These are phyloP conservation scores for Meles meles DNA, from an alignment of 2,113 vertebrate species.

Conservation along the genomic window DNA sequence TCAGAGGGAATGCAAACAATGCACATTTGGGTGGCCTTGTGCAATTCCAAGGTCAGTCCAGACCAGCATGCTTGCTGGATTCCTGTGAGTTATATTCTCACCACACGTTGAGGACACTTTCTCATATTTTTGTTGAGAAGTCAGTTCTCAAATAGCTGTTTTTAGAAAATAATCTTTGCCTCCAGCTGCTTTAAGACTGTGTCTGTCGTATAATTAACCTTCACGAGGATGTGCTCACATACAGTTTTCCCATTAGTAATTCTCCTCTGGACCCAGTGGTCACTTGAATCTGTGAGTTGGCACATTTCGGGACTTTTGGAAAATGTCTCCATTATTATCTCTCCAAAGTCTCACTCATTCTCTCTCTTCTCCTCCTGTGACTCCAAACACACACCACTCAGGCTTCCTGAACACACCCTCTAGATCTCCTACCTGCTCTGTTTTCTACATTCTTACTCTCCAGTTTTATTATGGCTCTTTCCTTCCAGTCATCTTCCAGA, in stretches of 20 bases:
- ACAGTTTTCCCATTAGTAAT: not conserved
- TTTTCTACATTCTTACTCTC: not conserved
- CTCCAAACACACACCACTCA: not conserved
- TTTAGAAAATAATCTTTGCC: not conserved
- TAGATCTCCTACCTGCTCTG: not conserved
- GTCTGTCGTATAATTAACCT: not conserved
- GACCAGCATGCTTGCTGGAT: not conserved
- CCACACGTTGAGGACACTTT: rapidly evolving
- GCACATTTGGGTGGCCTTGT: not conserved
- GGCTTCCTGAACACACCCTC: not conserved
- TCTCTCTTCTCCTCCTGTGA: not conserved
- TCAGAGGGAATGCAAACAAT: not conserved
- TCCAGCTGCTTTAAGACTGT: not conserved
- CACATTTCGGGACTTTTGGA: not conserved
- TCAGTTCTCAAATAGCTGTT: not conserved
- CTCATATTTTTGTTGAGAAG: not conserved
- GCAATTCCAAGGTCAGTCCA: not conserved
- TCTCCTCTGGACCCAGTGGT: not conserved
- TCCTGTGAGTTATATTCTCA: not conserved
- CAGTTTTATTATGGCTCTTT: not conserved
- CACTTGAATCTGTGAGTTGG: not conserved
- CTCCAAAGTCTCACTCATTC: not conserved
- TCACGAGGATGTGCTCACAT: not conserved
- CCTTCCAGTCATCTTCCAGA: not conserved
- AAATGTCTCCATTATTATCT: not conserved